Evolutionary conservation across 1,140 invertebrate species (phyloP), one percentile per base, ranked within the genome.

Genomic region (Phocides pigmalion): DNA sequence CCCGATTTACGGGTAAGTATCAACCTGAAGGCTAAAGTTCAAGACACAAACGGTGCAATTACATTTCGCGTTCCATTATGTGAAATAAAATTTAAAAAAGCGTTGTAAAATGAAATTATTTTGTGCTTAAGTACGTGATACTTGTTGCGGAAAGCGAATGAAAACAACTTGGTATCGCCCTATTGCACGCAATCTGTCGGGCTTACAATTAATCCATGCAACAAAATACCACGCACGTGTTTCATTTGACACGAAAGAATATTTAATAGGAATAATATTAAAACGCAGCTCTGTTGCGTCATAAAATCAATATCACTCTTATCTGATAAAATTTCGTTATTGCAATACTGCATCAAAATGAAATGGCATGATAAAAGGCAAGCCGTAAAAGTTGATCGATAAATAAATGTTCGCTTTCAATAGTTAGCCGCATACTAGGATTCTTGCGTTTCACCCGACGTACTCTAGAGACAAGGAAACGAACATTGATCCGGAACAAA

Each of bases 241-340:
- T 16, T 28, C 2, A 46, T 3, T 28, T 42, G n/a, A 12, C 14
- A 19, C 28, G 19, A 25, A 51, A 20, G 4, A 8, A 25, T 15
- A 25, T 42, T 16, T 35, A 59, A 16, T 28, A 17, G 12, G 5
- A 44, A n/a, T 37, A 6, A 17, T 41, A 42, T 59, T 3, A 46
- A 17, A 19, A 3, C 15, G 17, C 15, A 6, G 42, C 22, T 47
- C 35, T 44, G 42, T 59, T 14, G 17, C 15, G 14, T 32, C 22
- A 50, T 22, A 49, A 1, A 32, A 22, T 50, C 25, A 46, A 35
- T 59, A 59, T 9, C 14, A 6, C 20, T 46, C 35, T 54, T 58
- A 58, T 58, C 41, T 58, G 39, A 58, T 39, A 54, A n/a, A n/a
- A n/a, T n/a, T n/a, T 6, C 51, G 17, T 41, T 17, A 41, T 41